Conservation (phyloP, 2,797 vertebrate genomes). For the Pangasius djambal region DNA sequence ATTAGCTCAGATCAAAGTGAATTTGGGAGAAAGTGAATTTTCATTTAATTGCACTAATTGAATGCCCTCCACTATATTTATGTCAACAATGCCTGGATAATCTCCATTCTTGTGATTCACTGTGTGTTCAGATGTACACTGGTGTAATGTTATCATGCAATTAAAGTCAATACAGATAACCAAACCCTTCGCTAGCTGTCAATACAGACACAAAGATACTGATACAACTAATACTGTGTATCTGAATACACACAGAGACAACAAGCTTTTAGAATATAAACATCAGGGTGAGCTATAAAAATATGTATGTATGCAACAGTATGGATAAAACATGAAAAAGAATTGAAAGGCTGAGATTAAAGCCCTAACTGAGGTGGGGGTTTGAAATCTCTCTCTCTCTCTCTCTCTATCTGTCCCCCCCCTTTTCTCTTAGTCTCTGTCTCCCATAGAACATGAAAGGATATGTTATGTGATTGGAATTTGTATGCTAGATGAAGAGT, state of each 20-base stretch:
- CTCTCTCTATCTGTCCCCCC: slow-evolving; percentile 18
- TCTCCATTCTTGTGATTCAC: slow-evolving; percentile 66
- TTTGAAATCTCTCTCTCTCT: slow-evolving; percentile 48
- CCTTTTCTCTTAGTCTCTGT: background rate
- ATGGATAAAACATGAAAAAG: slow-evolving; percentile 50
- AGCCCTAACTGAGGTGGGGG: slow-evolving; percentile 38
- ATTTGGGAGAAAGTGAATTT: slow-evolving; percentile 69
- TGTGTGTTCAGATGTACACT: slow-evolving; percentile 43
- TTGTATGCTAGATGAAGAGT: slow-evolving; percentile 85
- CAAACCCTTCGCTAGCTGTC: slow-evolving; percentile 14
- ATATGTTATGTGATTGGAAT: slow-evolving; percentile 83
- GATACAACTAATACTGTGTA: background rate
- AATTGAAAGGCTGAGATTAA: slow-evolving; percentile 71
- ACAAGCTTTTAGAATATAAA: background rate
- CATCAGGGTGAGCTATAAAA: background rate
- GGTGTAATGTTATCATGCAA: slow-evolving; percentile 46
- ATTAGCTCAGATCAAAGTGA: slow-evolving; percentile 75
- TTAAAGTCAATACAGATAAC: slow-evolving; percentile 44
- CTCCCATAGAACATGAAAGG: slow-evolving; percentile 79
- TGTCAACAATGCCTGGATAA: slow-evolving; percentile 77
- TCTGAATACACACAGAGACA: slow-evolving; percentile 1
- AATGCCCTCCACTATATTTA: slow-evolving; percentile 74
- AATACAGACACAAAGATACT: background rate
- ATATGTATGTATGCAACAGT: background rate
- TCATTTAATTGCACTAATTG: slow-evolving; percentile 77